Conservation (phyloP, 2,113 vertebrate species). For the Microcebus murinus region DNA sequence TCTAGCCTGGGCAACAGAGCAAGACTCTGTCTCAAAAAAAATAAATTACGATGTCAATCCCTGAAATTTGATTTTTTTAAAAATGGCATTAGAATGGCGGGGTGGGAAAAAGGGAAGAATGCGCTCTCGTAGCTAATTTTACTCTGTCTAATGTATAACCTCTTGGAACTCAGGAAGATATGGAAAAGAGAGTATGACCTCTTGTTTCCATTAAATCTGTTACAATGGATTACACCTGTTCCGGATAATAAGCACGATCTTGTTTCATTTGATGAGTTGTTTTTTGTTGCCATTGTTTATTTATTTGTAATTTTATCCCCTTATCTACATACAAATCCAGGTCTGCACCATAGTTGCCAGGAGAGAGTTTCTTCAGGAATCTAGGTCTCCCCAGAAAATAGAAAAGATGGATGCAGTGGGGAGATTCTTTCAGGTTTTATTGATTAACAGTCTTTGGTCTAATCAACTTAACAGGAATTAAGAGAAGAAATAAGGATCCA, state of each 20-base stretch:
- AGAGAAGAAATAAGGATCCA: neutral
- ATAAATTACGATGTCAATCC: neutral
- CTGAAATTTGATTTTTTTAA: neutral
- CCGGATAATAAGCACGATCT: neutral
- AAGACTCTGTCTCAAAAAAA: no score
- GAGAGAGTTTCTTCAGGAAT: neutral
- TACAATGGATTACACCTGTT: neutral
- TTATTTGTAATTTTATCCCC: neutral
- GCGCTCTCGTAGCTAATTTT: neutral
- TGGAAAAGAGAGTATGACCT: neutral
- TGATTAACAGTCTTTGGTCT: neutral
- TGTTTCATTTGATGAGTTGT: neutral
- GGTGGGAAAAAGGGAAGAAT: neutral
- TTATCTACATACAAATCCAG: neutral
- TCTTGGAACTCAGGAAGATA: no score
- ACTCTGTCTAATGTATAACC: neutral
- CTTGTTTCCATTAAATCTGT: neutral
- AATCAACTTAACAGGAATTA: neutral
- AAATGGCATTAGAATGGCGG: neutral
- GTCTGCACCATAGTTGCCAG: neutral
- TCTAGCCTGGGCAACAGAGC: no score
- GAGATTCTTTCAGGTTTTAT: neutral
- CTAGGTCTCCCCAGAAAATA: neutral
- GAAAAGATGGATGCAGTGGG: neutral
- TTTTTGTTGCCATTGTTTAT: neutral